Evolutionary conservation across 2,113 vertebrate genomes (phyloP).

Genomic region (Equus przewalskii): DNA sequence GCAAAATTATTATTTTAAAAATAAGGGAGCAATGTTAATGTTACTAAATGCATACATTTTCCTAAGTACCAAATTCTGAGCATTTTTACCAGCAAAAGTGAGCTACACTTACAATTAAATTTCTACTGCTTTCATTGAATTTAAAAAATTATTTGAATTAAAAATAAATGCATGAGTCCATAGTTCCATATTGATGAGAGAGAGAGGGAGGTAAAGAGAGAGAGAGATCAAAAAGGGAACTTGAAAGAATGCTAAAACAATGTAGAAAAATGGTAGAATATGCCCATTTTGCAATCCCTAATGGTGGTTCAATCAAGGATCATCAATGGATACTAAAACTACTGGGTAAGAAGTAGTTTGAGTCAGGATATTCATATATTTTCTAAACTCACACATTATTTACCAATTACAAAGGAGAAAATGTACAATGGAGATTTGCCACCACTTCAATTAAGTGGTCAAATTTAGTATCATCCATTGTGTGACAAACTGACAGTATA

Average conservation of each 20-base stretch:
- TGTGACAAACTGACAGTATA: background rate
- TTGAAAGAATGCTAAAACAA: background rate
- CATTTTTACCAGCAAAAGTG: background rate
- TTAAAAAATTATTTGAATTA: background rate
- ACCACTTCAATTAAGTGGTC: background rate
- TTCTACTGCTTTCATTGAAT: background rate
- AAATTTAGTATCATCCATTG: background rate
- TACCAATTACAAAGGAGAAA: background rate
- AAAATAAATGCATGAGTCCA: background rate
- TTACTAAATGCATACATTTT: conserved; percentile 28
- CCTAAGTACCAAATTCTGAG: background rate
- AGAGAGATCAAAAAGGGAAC: background rate
- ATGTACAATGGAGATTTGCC: background rate
- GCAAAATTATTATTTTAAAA: conserved; percentile 29
- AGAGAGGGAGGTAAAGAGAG: background rate
- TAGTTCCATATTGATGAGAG: background rate
- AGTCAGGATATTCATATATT: background rate
- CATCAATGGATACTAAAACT: background rate
- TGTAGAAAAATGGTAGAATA: background rate
- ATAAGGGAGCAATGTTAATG: background rate
- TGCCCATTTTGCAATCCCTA: background rate
- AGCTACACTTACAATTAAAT: background rate
- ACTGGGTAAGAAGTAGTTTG: background rate
- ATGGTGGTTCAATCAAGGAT: background rate
- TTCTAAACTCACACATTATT: background rate